phyloP scores from a whole-genome alignment of 2,888 invertebrate species.

The Julus scanicus region DNA sequence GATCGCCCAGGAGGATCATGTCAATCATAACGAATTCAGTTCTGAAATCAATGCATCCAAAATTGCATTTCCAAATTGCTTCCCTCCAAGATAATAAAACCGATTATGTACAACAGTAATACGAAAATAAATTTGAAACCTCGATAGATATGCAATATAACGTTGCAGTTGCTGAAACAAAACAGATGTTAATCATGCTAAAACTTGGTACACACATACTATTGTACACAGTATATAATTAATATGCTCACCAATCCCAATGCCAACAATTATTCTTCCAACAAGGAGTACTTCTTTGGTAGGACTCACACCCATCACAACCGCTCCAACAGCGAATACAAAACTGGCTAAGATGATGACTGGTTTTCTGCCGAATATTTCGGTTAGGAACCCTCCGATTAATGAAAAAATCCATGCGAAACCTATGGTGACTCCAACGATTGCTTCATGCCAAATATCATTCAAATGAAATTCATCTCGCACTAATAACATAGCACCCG shows the following conservation, averaged over 20 bases:
- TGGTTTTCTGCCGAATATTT: slow-evolving; percentile 68
- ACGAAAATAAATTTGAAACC: no score
- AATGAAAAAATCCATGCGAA: slow-evolving; percentile 67
- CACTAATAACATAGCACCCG: slow-evolving; percentile 68
- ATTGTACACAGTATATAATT: neutral
- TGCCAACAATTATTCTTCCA: slow-evolving; percentile 68
- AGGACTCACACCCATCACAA: slow-evolving; percentile 67
- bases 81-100: neutral
- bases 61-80: neutral
- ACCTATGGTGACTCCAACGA: slow-evolving; percentile 69
- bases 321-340: slow-evolving; percentile 68
- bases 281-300: slow-evolving; percentile 65
- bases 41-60: no score
- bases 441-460: slow-evolving; percentile 68
- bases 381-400: slow-evolving; percentile 68
- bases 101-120: no score
- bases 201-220: neutral
- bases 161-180: neutral
- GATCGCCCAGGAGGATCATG: neutral
- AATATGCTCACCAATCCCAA: slow-evolving; percentile 68
- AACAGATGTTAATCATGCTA: neutral
- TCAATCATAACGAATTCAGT: neutral
- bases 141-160: no score
- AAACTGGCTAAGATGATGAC: slow-evolving; percentile 69
- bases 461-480: slow-evolving; percentile 66